Percentiles rank a stretch among this genome's conserved stretches.
Conservation (phyloP, 2,797 vertebrate species). For the Sebastes minor region DNA sequence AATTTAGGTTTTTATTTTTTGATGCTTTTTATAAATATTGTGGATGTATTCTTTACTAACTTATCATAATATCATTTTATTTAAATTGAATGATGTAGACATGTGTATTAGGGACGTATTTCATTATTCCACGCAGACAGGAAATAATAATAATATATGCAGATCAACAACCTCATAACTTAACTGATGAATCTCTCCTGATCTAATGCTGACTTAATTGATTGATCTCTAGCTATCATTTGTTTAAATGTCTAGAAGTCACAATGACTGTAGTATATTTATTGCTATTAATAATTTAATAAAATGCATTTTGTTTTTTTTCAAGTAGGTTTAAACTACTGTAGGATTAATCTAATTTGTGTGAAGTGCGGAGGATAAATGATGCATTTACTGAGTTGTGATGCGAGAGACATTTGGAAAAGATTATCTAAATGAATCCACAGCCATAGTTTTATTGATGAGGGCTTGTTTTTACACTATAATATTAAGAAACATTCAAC, state of each 20-base stretch:
- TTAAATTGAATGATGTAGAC: background rate
- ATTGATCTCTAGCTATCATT: background rate
- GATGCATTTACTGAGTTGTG: background rate
- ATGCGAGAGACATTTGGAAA: background rate
- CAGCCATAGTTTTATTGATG: background rate
- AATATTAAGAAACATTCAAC: background rate
- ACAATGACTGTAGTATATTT: background rate
- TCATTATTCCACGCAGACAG: background rate
- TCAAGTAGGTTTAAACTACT: background rate
- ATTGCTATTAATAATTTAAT: background rate
- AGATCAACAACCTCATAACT: background rate
- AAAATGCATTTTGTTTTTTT: background rate
- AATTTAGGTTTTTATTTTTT: background rate
- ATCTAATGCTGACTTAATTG: background rate
- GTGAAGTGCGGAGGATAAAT: background rate
- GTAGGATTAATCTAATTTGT: background rate
- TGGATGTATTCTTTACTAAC: background rate
- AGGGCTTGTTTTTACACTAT: background rate
- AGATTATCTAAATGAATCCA: background rate
- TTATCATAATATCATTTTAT: background rate
- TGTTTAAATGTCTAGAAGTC: background rate
- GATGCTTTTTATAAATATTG: background rate
- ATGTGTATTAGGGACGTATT: background rate
- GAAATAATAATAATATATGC: background rate
- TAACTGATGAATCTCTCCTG: background rate